These are phyloP conservation scores for Linnaemya vulpina DNA, from an alignment of 2,888 invertebrate species.

Conservation along the genomic window DNA sequence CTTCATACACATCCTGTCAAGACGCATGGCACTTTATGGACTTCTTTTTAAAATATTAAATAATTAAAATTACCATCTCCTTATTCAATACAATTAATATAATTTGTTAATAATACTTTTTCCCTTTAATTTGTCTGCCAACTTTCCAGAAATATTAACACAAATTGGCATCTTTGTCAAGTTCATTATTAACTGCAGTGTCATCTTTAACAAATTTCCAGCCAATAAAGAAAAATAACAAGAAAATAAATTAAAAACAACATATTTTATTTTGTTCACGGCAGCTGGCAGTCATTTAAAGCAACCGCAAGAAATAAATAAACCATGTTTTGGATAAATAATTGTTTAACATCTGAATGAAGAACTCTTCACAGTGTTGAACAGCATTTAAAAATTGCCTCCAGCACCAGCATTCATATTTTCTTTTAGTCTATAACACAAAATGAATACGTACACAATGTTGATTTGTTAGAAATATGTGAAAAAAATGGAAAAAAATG, in stretches of 20 bases:
- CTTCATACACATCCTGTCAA: too few relatives aligned
- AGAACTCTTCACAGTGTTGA: constrained; percentile 54
- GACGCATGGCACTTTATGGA: too few relatives aligned
- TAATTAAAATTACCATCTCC: too few relatives aligned
- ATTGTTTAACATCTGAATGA: constrained; percentile 59
- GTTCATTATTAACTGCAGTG: constrained; percentile 28
- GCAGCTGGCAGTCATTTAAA: constrained; percentile 48
- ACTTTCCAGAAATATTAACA: background rate
- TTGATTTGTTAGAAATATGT: background rate
- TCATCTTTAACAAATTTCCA: constrained; percentile 9
- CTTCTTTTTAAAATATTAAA: too few relatives aligned
- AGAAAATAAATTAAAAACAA: constrained; percentile 43
- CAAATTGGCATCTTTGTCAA: background rate
- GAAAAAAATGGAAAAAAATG: background rate
- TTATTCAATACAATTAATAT: too few relatives aligned
- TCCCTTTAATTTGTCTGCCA: background rate
- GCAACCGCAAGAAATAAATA: constrained; percentile 63
- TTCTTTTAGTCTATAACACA: constrained; percentile 44
- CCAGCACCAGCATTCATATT: constrained; percentile 43
- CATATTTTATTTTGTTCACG: constrained; percentile 45
- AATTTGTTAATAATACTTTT: background rate
- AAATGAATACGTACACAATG: background rate
- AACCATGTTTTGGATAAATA: constrained; percentile 64
- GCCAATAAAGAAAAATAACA: background rate
- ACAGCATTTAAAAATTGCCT: constrained; percentile 64